These are phyloP conservation scores for Athalia rosae DNA, from an alignment of 2,888 invertebrate species.

Conservation along the genomic window DNA sequence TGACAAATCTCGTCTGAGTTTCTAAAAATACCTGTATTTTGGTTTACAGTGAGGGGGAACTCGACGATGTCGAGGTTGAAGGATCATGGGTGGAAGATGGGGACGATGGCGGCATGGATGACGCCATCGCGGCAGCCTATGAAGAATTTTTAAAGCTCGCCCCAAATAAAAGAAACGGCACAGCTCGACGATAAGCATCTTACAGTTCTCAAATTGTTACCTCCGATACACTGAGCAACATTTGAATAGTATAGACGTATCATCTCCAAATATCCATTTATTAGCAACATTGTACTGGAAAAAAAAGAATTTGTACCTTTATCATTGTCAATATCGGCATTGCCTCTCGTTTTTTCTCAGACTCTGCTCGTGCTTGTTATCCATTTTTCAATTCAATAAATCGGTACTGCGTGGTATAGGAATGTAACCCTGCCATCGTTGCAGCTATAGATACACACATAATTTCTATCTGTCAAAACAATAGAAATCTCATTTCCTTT, in stretches of 20 bases:
- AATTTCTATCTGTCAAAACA: neutral
- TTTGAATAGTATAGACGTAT: conserved; percentile 11
- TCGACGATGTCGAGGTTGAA: neutral
- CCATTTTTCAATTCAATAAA: neutral
- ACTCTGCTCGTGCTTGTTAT: conserved; percentile 5
- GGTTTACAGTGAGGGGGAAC: neutral
- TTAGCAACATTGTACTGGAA: conserved; percentile 24
- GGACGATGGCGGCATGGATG: conserved; percentile 59
- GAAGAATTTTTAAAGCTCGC: conserved; percentile 66
- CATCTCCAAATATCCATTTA: conserved; percentile 23
- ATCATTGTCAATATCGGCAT: conserved; percentile 21
- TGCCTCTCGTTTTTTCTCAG: neutral
- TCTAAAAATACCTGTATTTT: neutral
- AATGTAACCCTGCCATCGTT: conserved; percentile 4
- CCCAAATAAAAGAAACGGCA: conserved; percentile 56
- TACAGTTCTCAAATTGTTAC: conserved; percentile 28
- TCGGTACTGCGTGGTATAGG: conserved; percentile 11
- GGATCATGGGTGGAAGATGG: conserved; percentile 54
- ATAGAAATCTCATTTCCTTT: neutral
- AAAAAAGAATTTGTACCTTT: conserved; percentile 35
- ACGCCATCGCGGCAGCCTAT: conserved; percentile 66
- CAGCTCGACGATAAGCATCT: conserved; percentile 38
- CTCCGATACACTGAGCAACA: conserved; percentile 22
- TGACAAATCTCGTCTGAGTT: neutral
- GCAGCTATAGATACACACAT: conserved; percentile 12